A percentile compares a stretch with the other conserved stretches of the same genome.
phyloP scores from a whole-genome alignment of 1,140 invertebrate genomes.

The Eriocheir sinensis region DNA sequence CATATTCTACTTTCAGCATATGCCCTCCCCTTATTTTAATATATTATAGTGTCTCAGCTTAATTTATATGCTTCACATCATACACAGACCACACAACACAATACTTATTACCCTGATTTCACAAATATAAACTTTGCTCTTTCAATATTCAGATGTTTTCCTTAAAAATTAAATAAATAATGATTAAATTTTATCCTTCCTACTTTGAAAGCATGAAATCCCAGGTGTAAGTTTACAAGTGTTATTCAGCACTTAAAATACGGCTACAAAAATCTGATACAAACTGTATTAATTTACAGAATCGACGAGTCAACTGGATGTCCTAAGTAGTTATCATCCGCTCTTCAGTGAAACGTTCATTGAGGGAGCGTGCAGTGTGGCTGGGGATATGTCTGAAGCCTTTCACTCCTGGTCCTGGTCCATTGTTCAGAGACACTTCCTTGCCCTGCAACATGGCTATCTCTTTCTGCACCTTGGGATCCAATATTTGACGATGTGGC shows the following conservation, averaged over 20 bases:
- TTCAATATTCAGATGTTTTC: not conserved
- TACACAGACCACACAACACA: too few relatives aligned
- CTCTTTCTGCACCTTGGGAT: conserved; percentile 72
- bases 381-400: conserved; percentile 69
- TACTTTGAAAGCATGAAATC: not conserved
- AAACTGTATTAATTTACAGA: conserved; percentile 20
- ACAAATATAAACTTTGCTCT: not conserved
- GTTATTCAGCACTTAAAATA: not conserved
- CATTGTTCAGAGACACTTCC: conserved; percentile 62
- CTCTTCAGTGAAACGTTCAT: conserved; percentile 74
- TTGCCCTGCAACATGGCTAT: conserved; percentile 72
- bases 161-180: not conserved
- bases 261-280: not conserved
- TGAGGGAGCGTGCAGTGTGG: conserved; percentile 64
- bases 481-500: conserved; percentile 64
- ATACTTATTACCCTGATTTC: too few relatives aligned
- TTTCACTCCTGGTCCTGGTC: conserved; percentile 69
- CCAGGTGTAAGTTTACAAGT: not conserved
- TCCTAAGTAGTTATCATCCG: conserved; percentile 61
- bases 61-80: too few relatives aligned
- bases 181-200: not conserved
- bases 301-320: not conserved
- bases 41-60: too few relatives aligned
- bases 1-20: not conserved
- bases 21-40: not conserved